Base-by-base conservation (phyloP, 1,140 invertebrate genomes). In the Drosophila asahinai region DNA sequence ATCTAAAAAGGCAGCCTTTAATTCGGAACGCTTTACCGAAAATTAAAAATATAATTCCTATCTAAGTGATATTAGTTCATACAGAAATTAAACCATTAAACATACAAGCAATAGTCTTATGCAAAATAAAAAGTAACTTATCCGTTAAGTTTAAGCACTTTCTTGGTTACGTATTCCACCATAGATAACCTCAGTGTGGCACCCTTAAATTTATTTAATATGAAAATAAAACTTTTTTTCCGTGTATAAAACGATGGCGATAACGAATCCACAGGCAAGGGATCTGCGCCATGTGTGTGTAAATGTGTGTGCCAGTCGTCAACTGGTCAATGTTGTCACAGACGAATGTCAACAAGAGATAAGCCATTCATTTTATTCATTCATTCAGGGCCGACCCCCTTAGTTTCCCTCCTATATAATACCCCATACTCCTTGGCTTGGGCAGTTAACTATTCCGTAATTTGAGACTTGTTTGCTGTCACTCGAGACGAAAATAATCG, bases 351-450 rank as follows among this genome's bases (percentile, higher is more conserved):
- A 90, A 90, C 86, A 90, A 90, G 87, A 90, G 86, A 90, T 90
- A 90, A 90, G 86, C 86, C 86, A 90, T 90, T 90, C 86, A 86
- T 90, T 90, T 89, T 90, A 90, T 89, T 84, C 86, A 89, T 89
- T 90, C 81, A 79, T 80, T 81, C 74, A 52, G 62, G 68, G 65
- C 52, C 77, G 17, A 30, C 57, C 45, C 54, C 33, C 70, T 14
- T 15, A 12, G 40, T n/a, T 47, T 43, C 27, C 8, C 17, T 43
- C 30, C 30, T 48, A 54, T 9, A 38, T 9, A 11, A 38, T 9
- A 11, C 19, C 33, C 61, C 45, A 17, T 2, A 14, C 36, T 55
- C 48, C 36, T 45, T 47, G 57, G n/a, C 63, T 27, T 66, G 58
- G 57, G 52, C 79, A 86, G 86, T 90, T 90, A 90, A 90, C 86